Evolutionary conservation across 2,888 invertebrate species (phyloP).

Genomic region (Erebia palarica): DNA sequence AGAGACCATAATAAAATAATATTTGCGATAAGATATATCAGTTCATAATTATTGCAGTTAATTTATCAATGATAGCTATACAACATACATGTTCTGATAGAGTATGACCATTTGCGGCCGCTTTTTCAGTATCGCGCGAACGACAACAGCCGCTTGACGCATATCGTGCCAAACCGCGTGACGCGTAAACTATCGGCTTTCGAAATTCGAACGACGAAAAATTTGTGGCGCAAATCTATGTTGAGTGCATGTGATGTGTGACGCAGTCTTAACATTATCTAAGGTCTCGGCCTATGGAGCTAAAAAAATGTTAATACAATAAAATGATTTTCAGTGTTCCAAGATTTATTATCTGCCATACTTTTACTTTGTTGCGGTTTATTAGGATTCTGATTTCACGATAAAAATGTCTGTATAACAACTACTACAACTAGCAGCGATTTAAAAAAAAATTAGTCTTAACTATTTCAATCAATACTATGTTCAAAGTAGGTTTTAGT

Average conservation of each 20-base stretch:
- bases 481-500: not conserved
- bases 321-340: slow-evolving; percentile 37
- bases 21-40: slow-evolving; percentile 36
- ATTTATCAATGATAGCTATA: slow-evolving; percentile 48
- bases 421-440: not conserved
- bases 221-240: slow-evolving; percentile 56
- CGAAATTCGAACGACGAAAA: slow-evolving; percentile 53
- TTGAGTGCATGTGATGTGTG: slow-evolving; percentile 63
- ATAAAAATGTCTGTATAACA: slow-evolving; percentile 23
- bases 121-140: slow-evolving; percentile 67
- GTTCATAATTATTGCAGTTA: slow-evolving; percentile 41
- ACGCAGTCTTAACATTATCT: slow-evolving; percentile 32
- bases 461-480: not conserved
- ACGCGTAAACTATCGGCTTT: slow-evolving; percentile 43
- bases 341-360: slow-evolving; percentile 6
- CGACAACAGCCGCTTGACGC: slow-evolving; percentile 67
- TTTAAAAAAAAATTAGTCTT: not conserved
- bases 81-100: slow-evolving; percentile 51
- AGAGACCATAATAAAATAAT: slow-evolving; percentile 15
- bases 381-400: slow-evolving; percentile 16
- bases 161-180: slow-evolving; percentile 51
- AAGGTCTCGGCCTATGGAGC: not conserved
- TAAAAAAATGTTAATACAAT: not conserved
- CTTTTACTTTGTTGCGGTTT: slow-evolving; percentile 28
- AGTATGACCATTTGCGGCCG: slow-evolving; percentile 54